Base-by-base conservation (phyloP, 2,797 vertebrate genomes). In the Aselliscus stoliczkanus region DNA sequence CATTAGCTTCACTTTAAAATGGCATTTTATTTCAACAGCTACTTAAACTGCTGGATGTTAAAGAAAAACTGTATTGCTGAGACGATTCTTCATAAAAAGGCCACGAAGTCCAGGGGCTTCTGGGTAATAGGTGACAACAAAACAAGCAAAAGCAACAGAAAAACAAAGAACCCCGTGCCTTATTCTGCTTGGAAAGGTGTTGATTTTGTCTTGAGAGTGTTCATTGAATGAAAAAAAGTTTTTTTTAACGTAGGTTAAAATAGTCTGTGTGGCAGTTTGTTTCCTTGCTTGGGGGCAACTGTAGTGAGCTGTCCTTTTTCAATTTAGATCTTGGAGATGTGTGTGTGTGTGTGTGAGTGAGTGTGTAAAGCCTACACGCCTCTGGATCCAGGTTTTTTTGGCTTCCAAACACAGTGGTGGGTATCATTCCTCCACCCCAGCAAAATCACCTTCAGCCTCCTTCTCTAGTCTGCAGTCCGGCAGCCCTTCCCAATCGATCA, bases 301-400 rank as follows among this genome's bases (percentile, higher is more conserved):
- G 25, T 4, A 42, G 70, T 17, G 47, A 20, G 37, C 3, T 25
- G 54, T 58, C 54, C 62, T 47, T 50, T 39, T 20, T 4, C 0
- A 13, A 52, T 52, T 17, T 52, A 1, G 2, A 9, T 52, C 31
- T 39, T 4, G 0, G 6, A 42, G 2, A 6, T 17, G 12, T 13
- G 60, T 29, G 23, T 25, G 47, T 27, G 60, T 27, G 23, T 23
- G 47, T 17, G 15, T 9, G 60, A 23, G 23, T 25, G 47, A 13
- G 15, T 10, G 62, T 29, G 25, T 25, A 31, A 8, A 1, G 20
- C 10, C 76, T 44, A 42, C 0, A 0, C 0, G 0, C 17, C 21
- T 4, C 39, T 12, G 39, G 39, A 72, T 52, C 7, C 2, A 21
- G 2, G 29, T 11, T 17, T 31, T 50, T 20, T 3, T 29, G 17